These are phyloP conservation scores for Fundulus diaphanus DNA, from an alignment of 2,797 vertebrate species.

Conservation along the genomic window DNA sequence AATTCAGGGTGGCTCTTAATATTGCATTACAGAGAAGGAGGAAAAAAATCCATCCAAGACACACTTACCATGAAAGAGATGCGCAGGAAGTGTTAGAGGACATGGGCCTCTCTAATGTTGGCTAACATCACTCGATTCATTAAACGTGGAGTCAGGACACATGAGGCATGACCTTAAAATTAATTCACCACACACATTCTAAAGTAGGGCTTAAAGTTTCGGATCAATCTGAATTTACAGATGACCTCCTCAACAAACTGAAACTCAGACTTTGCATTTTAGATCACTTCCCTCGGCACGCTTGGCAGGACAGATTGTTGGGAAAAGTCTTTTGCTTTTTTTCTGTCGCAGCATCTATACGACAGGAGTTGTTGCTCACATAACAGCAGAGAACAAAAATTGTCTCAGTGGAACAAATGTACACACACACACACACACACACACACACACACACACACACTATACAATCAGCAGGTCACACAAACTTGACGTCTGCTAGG, in stretches of 20 bases:
- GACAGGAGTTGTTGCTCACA: constrained; percentile 4
- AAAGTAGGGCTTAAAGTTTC: constrained; percentile 19
- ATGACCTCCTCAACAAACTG: constrained; percentile 12
- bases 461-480: constrained; percentile 37
- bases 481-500: constrained; percentile 50
- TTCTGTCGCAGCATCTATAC: constrained; percentile 10
- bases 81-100: neutral
- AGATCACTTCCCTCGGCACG: neutral
- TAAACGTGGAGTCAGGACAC: constrained; percentile 17
- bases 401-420: constrained; percentile 6
- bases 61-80: constrained; percentile 5
- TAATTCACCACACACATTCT: constrained; percentile 28
- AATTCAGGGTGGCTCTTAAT: constrained; percentile 54
- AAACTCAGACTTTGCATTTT: constrained; percentile 20
- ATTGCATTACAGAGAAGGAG: constrained; percentile 19
- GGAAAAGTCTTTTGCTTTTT: neutral
- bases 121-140: constrained; percentile 17
- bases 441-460: constrained; percentile 18
- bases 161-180: constrained; percentile 22
- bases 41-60: constrained; percentile 9
- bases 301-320: neutral
- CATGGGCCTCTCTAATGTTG: constrained; percentile 30
- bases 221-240: constrained; percentile 12
- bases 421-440: constrained; percentile 6
- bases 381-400: neutral